Percentiles rank a stretch among this genome's conserved stretches.
These are phyloP conservation scores for Rhodophaea formosa DNA, from an alignment of 2,888 invertebrate genomes.

Conservation along the genomic window DNA sequence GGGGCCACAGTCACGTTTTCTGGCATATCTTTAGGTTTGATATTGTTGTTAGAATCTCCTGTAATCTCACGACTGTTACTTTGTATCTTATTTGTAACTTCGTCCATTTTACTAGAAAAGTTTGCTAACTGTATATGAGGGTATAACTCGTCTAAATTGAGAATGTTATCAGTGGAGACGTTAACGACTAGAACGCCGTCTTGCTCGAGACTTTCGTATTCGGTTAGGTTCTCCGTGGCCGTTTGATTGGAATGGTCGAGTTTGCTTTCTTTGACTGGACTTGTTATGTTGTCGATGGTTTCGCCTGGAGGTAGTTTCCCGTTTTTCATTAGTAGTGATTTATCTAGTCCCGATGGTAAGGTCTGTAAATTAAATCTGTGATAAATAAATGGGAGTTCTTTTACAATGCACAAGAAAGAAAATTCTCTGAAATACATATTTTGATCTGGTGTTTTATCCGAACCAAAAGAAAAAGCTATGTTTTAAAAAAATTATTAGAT, in stretches of 20 bases:
- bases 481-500: too few relatives aligned
- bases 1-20: constrained; percentile 73
- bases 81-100: constrained; percentile 77
- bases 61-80: constrained; percentile 79
- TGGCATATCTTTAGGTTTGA: constrained; percentile 67
- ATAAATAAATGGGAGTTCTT: constrained; percentile 17
- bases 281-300: constrained; percentile 48
- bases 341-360: constrained; percentile 67
- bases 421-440: background rate
- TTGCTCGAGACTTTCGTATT: constrained; percentile 75
- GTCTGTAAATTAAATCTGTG: constrained; percentile 45
- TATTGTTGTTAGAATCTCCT: constrained; percentile 71
- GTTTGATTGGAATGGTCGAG: constrained; percentile 53
- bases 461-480: too few relatives aligned
- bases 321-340: constrained; percentile 66
- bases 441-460: too few relatives aligned
- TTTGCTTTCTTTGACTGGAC: constrained; percentile 46
- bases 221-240: constrained; percentile 65
- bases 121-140: constrained; percentile 65
- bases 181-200: constrained; percentile 75
- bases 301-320: constrained; percentile 67
- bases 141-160: constrained; percentile 71
- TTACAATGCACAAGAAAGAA: background rate
- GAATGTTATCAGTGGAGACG: constrained; percentile 68
- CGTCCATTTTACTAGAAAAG: constrained; percentile 67